Base-by-base conservation (phyloP, 2,888 invertebrate genomes). In the Atethmia centrago region DNA sequence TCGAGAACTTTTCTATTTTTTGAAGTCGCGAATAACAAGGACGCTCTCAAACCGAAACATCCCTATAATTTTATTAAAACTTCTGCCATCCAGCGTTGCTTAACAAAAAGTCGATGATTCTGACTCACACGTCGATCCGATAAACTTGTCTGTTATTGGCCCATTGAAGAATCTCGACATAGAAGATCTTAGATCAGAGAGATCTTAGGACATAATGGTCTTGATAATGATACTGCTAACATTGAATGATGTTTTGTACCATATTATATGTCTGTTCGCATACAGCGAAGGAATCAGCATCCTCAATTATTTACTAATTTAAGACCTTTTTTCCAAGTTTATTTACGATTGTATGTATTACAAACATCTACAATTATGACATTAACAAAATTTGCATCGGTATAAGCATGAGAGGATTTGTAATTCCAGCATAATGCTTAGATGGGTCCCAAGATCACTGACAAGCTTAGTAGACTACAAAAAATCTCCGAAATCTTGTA, bases 61-160 rank as follows among this genome's bases (percentile, higher is more conserved):
- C 45, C 12, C 10, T 70, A 72, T 77, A 56, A 72, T 65, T 56
- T 79, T 84, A 77, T 79, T 74, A 73, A 76, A 86, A 86, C 61
- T 85, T 82, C 9, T 47, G 47, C 56, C 58, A 75, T 45, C 8
- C 56, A 56, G 49, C 16, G 16, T 62, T 70, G 51, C 53, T 25
- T 56, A 55, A 45, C 31, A 72, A 76, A 77, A 80, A 73, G 53
- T 61, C 70, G 47, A 70, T 21, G 47, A 42, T 47, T 56, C 55
- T 36, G 31, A 56, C 45, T 65, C 56, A 10, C 59, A 49, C 64
- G 47, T 49, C 51, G 36, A 73, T 69, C 69, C 71, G 70, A 58
- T 64, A 62, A 80, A 55, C 58, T 68, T 42, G 36, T 19, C 25
- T 72, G 65, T 79, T 80, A 73, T 80, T 71, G 67, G 55, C 28